Evolutionary conservation across 1,140 invertebrate genomes (phyloP).

Genomic region (Pinna nobilis): DNA sequence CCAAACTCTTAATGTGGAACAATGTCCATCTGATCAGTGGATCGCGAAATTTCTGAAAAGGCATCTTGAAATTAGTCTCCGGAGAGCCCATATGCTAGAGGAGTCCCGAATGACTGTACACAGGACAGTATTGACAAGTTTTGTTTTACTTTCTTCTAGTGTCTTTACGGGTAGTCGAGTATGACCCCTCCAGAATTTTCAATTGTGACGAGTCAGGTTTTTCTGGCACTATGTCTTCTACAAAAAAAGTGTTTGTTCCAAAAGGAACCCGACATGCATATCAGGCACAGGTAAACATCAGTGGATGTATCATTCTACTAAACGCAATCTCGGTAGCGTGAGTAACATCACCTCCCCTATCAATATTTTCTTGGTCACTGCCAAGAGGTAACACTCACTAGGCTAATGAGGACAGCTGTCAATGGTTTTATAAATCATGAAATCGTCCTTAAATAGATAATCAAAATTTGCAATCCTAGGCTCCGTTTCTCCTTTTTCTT

Average conservation of each 20-base stretch:
- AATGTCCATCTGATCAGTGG: neutral
- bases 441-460: neutral
- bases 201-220: neutral
- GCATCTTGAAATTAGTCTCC: neutral
- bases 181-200: neutral
- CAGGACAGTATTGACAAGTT: neutral
- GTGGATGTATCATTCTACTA: neutral
- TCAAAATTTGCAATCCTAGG: neutral
- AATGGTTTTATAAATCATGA: neutral
- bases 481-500: neutral
- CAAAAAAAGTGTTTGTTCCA: neutral
- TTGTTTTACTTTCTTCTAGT: neutral
- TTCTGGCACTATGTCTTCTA: neutral
- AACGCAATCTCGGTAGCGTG: neutral
- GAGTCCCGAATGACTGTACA: neutral
- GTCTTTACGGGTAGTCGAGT: neutral
- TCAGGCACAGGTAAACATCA: neutral
- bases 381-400: neutral
- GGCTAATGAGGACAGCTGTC: neutral
- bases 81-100: neutral
- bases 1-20: neutral
- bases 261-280: neutral
- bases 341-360: neutral
- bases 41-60: neutral
- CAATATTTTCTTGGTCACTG: neutral